Percentiles rank a stretch among this genome's conserved stretches.
These are phyloP conservation scores for Podarcis raffonei DNA, from an alignment of 2,113 vertebrate genomes.

Conservation along the genomic window DNA sequence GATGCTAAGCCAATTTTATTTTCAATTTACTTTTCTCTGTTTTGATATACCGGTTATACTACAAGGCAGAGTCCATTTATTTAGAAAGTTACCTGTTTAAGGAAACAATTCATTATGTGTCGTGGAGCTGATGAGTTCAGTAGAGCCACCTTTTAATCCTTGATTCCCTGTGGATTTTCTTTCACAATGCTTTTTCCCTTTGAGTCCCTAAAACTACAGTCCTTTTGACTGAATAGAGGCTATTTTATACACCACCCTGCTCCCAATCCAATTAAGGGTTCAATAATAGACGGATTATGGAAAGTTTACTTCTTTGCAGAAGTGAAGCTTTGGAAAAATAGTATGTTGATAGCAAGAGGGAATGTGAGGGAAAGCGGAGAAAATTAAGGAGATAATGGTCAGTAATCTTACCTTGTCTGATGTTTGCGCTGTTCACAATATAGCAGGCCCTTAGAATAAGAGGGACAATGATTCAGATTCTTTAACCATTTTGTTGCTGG, in stretches of 20 bases:
- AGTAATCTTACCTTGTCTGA: conserved; percentile 92
- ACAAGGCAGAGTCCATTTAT: conserved; percentile 67
- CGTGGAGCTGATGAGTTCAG: conserved; percentile 82
- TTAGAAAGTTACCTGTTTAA: conserved; percentile 83
- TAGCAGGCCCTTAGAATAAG: conserved; percentile 76
- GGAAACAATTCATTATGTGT: conserved; percentile 85
- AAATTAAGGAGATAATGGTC: conserved; percentile 92
- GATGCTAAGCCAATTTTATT: conserved; percentile 49
- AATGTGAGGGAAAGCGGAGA: conserved; percentile 90
- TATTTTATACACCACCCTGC: conserved; percentile 92
- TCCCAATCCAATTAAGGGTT: conserved; percentile 96
- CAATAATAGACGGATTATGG: conserved; percentile 98
- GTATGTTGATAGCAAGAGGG: conserved; percentile 83
- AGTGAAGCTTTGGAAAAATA: conserved; percentile 84
- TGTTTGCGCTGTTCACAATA: conserved; percentile 85
- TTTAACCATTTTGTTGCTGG: conserved; percentile 85
- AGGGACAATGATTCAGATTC: conserved; percentile 79
- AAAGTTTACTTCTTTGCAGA: conserved; percentile 94
- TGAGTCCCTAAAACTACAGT: conserved; percentile 84
- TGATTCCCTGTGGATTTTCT: conserved; percentile 82
- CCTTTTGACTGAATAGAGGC: conserved; percentile 85
- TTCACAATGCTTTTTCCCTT: conserved; percentile 83
- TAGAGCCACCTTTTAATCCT: conserved; percentile 86
- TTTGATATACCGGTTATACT: conserved; percentile 55
- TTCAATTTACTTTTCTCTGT: conserved; percentile 57